Conservation (phyloP, 2,113 vertebrate species). For the Microtus montanus region DNA sequence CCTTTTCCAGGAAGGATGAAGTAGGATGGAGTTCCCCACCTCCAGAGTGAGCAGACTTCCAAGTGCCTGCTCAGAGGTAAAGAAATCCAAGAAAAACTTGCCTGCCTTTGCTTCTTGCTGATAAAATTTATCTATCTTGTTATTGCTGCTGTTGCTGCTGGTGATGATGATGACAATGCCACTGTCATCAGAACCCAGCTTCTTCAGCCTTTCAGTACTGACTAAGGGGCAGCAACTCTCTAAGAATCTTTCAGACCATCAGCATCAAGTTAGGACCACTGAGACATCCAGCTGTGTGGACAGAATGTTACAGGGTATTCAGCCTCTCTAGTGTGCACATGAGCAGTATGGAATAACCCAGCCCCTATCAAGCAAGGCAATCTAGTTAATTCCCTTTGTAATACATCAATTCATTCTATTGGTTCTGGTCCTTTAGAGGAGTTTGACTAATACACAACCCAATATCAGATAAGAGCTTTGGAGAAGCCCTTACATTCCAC, state of each 20-base stretch:
- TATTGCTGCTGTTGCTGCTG: not conserved
- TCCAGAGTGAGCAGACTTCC: not conserved
- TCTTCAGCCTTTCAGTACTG: not conserved
- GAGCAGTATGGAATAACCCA: not conserved
- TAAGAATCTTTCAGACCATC: not conserved
- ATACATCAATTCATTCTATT: not conserved
- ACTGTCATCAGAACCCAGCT: not conserved
- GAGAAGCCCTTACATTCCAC: slow-evolving; percentile 50
- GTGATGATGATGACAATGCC: too few species aligned
- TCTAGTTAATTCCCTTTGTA: not conserved
- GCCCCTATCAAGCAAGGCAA: too few species aligned
- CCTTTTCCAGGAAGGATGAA: not conserved
- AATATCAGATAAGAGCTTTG: slow-evolving; percentile 61
- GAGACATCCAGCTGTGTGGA: not conserved
- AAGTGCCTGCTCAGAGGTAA: not conserved
- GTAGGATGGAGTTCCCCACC: too few species aligned
- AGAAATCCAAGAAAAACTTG: not conserved
- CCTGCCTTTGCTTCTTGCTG: not conserved
- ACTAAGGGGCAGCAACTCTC: not conserved
- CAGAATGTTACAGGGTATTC: not conserved
- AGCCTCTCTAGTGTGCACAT: not conserved
- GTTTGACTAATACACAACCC: not conserved
- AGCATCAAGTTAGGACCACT: not conserved
- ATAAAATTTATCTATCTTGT: not conserved
- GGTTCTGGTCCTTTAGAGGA: not conserved